Base-by-base conservation (phyloP, 2,113 vertebrate species). In the Hyla sarda region DNA sequence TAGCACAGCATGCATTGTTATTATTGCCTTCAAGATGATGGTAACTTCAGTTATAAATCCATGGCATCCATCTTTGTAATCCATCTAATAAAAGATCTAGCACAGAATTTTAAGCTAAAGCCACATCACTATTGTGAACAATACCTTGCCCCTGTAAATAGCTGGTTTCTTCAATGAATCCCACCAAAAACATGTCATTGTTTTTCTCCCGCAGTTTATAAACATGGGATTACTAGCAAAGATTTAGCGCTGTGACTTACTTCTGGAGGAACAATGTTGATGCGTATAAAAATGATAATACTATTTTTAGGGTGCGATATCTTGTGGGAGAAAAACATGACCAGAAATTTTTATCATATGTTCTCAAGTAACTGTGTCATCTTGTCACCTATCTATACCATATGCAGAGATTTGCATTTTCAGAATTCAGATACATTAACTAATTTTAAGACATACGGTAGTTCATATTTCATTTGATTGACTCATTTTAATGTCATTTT, bases 331-430 rank as follows among this genome's bases (percentile, higher is more conserved):
- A 28, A 48, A 67, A 82, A 28, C 60, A 82, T 48, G 60, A 67
- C 60, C 37, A 37, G 54, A 58, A 60, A 80, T 12, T 25, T 45
- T 80, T 17, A 60, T 60, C 54, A 62, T 62, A 80, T 79, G 52
- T 58, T 79, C 76, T 65, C 14, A 65, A 48, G 58, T 19, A 82
- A 62, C 34, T 81, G 34, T 82, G 50, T 62, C 79, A 67, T 62
- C 30, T 81, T 65, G 41, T 65, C 58, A 62, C 41, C 41, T 65
- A 19, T 45, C 58, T 62, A 47, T 9, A 58, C 25, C 79, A 82
- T 82, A 62, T 60, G 37, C 23, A 48, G 34, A 7, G 21, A 81
- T 81, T 47, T 25, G 32, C 48, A 52, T 56, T 23, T n/a, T 78
- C 21, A 52, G 14, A 77, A 77, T 25, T 50, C 73, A 76, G 21